These are phyloP conservation scores for Morone saxatilis DNA, from an alignment of 2,113 vertebrate species.

Conservation along the genomic window DNA sequence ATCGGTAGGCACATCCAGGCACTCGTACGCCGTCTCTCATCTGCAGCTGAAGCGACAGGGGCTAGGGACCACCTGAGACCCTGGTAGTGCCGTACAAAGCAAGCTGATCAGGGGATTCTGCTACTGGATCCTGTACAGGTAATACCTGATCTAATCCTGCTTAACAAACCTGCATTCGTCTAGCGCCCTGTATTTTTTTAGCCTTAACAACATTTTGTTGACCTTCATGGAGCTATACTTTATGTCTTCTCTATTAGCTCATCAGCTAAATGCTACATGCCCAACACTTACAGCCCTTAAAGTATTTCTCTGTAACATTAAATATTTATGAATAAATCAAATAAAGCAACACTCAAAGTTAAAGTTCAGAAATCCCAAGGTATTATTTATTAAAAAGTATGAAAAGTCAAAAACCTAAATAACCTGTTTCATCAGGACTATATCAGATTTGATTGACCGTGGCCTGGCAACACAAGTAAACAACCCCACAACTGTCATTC, in stretches of 20 bases:
- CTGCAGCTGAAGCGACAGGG: background rate
- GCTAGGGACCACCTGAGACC: slow-evolving; percentile 35
- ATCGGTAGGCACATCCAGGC: slow-evolving; percentile 9
- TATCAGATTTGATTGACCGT: background rate
- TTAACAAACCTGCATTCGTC: slow-evolving; percentile 22
- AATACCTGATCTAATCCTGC: slow-evolving; percentile 55
- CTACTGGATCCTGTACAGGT: slow-evolving; percentile 36
- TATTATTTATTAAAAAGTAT: background rate
- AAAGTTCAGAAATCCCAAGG: background rate
- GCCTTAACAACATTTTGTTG: background rate
- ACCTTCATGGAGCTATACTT: slow-evolving; percentile 7
- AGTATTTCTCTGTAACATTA: background rate
- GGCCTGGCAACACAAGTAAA: background rate
- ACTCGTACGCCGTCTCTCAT: background rate
- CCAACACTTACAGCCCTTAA: background rate
- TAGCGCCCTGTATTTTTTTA: slow-evolving; percentile 1
- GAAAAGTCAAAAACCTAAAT: background rate
- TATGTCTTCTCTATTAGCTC: background rate
- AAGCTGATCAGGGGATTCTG: slow-evolving; percentile 59
- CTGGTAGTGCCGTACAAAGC: background rate
- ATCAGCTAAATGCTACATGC: background rate
- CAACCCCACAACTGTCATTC: background rate
- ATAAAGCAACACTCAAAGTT: too few species aligned
- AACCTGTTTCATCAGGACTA: background rate
- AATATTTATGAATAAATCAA: background rate